Percentiles rank a stretch among this genome's conserved stretches.
phyloP scores from a whole-genome alignment of 2,797 vertebrate genomes.

The Chloroceryle inda region DNA sequence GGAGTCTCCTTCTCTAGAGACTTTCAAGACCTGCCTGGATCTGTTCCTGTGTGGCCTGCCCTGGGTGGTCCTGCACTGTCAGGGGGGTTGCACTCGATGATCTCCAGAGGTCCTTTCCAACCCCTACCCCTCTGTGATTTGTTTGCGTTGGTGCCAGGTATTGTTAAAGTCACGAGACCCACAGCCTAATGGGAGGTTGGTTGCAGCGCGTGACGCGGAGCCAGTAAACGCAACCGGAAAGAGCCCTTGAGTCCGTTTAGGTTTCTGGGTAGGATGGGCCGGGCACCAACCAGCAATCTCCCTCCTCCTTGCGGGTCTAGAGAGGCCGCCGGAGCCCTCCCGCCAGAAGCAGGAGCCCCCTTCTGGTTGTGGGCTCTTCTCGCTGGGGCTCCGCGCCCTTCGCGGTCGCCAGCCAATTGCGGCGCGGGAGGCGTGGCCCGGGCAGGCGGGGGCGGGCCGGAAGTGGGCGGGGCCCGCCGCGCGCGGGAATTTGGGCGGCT shows the following conservation, averaged over 20 bases:
- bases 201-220: too few relatives aligned
- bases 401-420: neutral
- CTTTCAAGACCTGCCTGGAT: too few relatives aligned
- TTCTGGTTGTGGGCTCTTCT: fast-evolving
- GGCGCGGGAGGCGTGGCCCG: neutral
- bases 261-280: too few relatives aligned
- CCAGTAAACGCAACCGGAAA: too few relatives aligned
- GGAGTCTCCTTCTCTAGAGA: too few relatives aligned
- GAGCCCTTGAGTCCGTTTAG: fast-evolving
- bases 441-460: too few relatives aligned
- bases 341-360: fast-evolving
- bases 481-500: neutral
- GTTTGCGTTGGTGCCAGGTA: neutral
- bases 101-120: too few relatives aligned
- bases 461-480: fast-evolving
- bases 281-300: neutral
- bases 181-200: too few relatives aligned
- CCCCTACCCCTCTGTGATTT: too few relatives aligned
- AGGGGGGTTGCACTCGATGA: too few relatives aligned
- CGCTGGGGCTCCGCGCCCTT: neutral
- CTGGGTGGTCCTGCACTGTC: too few relatives aligned
- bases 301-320: fast-evolving
- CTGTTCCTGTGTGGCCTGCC: too few relatives aligned
- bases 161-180: neutral
- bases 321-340: fast-evolving